Percentiles rank a stretch among this genome's conserved stretches.
Evolutionary conservation across 2,113 vertebrate species (phyloP).

Genomic region (Colistium nudipinnis): DNA sequence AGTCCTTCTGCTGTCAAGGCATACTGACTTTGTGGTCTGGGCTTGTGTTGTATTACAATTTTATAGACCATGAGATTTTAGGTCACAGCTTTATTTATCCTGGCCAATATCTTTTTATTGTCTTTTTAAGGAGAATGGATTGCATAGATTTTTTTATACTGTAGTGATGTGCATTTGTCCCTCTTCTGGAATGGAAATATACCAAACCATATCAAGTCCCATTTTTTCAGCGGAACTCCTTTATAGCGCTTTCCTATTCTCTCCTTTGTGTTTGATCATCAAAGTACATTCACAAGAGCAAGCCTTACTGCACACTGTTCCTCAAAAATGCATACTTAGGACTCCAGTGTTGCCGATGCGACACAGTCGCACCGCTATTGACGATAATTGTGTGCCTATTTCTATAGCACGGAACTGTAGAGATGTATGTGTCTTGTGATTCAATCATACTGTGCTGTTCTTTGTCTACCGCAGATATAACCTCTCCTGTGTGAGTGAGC

Average conservation of each 20-base stretch:
- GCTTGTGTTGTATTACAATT: slow-evolving; percentile 34
- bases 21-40: slow-evolving; percentile 15
- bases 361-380: slow-evolving; percentile 33
- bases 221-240: slow-evolving; percentile 18
- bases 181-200: slow-evolving; percentile 20
- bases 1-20: slow-evolving; percentile 19
- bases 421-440: slow-evolving; percentile 28
- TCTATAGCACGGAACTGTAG: slow-evolving; percentile 45
- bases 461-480: slow-evolving; percentile 16
- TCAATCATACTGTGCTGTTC: slow-evolving; percentile 23
- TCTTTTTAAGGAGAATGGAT: slow-evolving; percentile 55
- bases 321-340: slow-evolving; percentile 15
- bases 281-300: slow-evolving; percentile 28
- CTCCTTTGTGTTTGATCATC: slow-evolving; percentile 31
- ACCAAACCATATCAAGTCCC: background rate
- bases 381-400: slow-evolving; percentile 60
- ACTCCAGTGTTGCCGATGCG: slow-evolving; percentile 46
- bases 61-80: slow-evolving; percentile 43
- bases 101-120: slow-evolving; percentile 34
- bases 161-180: slow-evolving; percentile 44
- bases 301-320: slow-evolving; percentile 27
- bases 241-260: slow-evolving; percentile 16
- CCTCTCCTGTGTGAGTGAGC: slow-evolving; percentile 50
- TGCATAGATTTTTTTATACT: slow-evolving; percentile 63
- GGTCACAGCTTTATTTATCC: slow-evolving; percentile 48